Percentiles rank a stretch among this genome's conserved stretches.
Evolutionary conservation across 1,140 invertebrate species (phyloP).

Genomic region (Glomeris maerens): DNA sequence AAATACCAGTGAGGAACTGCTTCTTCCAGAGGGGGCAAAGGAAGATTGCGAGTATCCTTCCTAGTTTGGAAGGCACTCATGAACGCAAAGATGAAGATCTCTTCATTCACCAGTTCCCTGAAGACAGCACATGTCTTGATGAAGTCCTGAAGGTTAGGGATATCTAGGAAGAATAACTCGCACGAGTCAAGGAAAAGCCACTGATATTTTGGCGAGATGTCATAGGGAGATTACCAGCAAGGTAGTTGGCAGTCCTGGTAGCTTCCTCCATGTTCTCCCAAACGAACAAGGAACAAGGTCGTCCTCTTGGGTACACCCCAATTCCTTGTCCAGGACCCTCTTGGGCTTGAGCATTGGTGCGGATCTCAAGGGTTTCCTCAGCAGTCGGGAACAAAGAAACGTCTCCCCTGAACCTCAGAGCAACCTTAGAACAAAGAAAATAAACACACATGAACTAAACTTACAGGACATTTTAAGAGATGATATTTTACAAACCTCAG

Average conservation of each 20-base stretch:
- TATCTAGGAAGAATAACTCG: not conserved
- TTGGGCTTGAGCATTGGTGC: too few species aligned
- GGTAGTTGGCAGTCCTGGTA: not conserved
- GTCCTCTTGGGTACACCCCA: not conserved
- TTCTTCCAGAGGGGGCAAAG: conserved; percentile 16
- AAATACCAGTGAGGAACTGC: conserved; percentile 16
- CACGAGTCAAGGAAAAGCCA: not conserved
- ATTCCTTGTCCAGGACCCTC: too few species aligned
- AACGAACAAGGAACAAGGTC: not conserved
- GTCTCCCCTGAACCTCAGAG: too few species aligned
- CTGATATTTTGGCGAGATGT: too few species aligned
- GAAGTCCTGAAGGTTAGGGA: not conserved
- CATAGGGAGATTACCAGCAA: not conserved
- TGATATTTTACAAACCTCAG: too few species aligned
- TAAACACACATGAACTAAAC: too few species aligned
- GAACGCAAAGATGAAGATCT: conserved; percentile 20
- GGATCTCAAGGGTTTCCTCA: too few species aligned
- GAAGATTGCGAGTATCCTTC: conserved; percentile 13
- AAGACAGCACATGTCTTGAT: conserved; percentile 9
- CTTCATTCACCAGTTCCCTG: conserved; percentile 21
- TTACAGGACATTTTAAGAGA: too few species aligned
- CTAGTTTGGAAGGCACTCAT: conserved; percentile 18
- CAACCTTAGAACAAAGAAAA: too few species aligned
- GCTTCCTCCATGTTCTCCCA: conserved; percentile 1
- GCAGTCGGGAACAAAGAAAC: too few species aligned